These are phyloP conservation scores for Anagrus nilaparvatae DNA, from an alignment of 1,140 invertebrate species.

Conservation along the genomic window DNA sequence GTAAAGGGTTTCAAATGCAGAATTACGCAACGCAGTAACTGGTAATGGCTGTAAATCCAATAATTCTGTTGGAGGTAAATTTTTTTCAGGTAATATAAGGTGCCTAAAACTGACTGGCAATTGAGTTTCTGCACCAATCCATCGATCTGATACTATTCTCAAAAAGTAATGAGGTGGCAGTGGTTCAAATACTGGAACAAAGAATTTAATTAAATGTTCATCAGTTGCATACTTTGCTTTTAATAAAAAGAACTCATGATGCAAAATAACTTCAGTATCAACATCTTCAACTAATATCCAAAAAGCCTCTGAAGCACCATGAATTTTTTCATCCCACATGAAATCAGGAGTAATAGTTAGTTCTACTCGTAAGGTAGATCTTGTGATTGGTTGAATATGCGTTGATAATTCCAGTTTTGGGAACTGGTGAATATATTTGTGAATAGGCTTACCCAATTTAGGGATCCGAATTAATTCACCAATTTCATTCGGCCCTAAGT, in stretches of 20 bases:
- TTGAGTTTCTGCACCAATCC: constrained; percentile 91
- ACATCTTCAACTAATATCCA: constrained; percentile 99
- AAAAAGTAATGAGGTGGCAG: constrained; percentile 97
- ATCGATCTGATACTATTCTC: constrained; percentile 65
- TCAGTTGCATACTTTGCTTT: constrained; percentile 92
- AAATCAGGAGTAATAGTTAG: constrained; percentile 98
- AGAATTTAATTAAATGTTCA: constrained; percentile 96
- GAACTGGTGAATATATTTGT: constrained; percentile 97
- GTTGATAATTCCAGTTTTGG: constrained; percentile 90
- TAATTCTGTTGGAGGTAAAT: constrained; percentile 93
- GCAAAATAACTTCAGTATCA: constrained; percentile 89
- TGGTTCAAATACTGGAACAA: constrained; percentile 97
- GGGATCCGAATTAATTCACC: constrained; percentile 93
- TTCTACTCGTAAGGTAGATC: constrained; percentile 89
- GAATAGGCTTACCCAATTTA: constrained; percentile 93
- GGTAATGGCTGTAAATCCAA: constrained; percentile 96
- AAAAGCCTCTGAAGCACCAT: constrained; percentile 93
- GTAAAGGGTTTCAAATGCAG: constrained; percentile 79
- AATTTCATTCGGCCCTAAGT: constrained; percentile 94
- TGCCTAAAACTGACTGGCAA: constrained; percentile 96
- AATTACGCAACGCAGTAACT: constrained; percentile 73
- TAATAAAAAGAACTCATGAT: constrained; percentile 95
- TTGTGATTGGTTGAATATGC: constrained; percentile 95
- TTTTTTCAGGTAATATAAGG: constrained; percentile 95
- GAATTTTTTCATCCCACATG: constrained; percentile 97